Conservation (phyloP, 2,888 invertebrate genomes). For the Euzophera pinguis region DNA sequence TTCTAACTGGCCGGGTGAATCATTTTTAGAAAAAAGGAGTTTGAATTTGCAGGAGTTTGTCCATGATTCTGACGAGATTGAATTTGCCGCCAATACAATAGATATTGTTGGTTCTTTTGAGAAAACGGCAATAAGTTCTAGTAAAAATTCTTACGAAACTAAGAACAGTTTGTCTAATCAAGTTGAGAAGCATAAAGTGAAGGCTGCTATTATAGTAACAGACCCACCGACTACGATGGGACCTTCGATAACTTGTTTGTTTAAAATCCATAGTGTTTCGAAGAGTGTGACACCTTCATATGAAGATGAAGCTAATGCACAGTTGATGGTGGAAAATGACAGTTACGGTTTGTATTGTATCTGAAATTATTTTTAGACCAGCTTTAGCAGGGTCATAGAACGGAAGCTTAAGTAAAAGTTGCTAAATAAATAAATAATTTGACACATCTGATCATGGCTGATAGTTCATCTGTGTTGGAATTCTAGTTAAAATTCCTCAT, state of each 20-base stretch:
- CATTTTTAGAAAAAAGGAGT: conserved; percentile 46
- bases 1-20: conserved; percentile 23
- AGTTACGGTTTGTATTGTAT: conserved; percentile 47
- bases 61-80: conserved; percentile 33
- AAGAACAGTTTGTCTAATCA: conserved; percentile 44
- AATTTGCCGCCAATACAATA: conserved; percentile 38
- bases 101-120: conserved; percentile 41
- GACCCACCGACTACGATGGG: conserved; percentile 43
- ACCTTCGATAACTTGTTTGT: conserved; percentile 57
- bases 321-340: conserved; percentile 58
- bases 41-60: conserved; percentile 46
- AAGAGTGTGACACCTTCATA: conserved; percentile 63
- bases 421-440: too few species aligned
- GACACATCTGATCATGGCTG: too few species aligned
- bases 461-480: too few species aligned
- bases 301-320: conserved; percentile 55
- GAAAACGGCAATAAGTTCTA: conserved; percentile 37
- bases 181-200: conserved; percentile 47
- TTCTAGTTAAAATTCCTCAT: too few species aligned
- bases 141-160: conserved; percentile 36
- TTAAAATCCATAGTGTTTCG: conserved; percentile 59
- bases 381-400: too few species aligned
- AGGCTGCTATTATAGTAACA: conserved; percentile 39
- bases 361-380: too few species aligned
- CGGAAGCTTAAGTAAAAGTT: too few species aligned